phyloP scores from a whole-genome alignment of 1,140 invertebrate genomes.

The Brachionus paranguensis region DNA sequence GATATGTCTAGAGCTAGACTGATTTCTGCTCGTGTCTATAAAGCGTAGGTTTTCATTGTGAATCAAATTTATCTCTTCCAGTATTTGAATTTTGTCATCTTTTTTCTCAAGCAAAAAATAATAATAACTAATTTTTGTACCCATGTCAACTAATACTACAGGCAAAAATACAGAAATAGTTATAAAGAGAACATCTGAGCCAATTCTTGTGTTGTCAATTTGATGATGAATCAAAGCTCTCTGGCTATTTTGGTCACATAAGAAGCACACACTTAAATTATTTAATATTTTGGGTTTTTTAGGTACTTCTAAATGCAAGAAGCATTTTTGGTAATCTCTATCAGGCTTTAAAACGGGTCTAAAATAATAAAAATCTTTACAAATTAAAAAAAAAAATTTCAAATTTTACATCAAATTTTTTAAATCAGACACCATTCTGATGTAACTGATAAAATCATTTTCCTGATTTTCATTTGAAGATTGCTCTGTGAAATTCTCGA shows the following conservation, averaged over 20 bases:
- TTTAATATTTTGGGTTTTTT: background rate
- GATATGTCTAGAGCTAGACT: background rate
- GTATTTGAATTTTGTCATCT: background rate
- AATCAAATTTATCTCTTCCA: background rate
- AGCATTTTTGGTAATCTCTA: background rate
- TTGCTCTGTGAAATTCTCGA: background rate
- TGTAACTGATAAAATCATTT: background rate
- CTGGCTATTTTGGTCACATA: background rate
- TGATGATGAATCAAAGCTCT: too few relatives aligned
- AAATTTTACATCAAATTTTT: background rate
- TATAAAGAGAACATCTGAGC: background rate
- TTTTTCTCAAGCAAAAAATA: background rate
- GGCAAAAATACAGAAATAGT: background rate
- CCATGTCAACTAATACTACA: background rate
- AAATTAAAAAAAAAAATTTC: background rate
- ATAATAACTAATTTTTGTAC: background rate
- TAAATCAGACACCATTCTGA: background rate
- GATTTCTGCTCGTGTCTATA: background rate
- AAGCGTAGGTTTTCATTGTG: background rate
- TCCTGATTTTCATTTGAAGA: background rate
- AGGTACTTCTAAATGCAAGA: background rate
- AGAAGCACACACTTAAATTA: background rate
- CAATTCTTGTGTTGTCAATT: background rate
- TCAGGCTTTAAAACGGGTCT: background rate
- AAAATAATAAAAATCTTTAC: background rate